Base-by-base conservation (phyloP, 92 coral and sea anemone genomes). In the Diadumene lineata region DNA sequence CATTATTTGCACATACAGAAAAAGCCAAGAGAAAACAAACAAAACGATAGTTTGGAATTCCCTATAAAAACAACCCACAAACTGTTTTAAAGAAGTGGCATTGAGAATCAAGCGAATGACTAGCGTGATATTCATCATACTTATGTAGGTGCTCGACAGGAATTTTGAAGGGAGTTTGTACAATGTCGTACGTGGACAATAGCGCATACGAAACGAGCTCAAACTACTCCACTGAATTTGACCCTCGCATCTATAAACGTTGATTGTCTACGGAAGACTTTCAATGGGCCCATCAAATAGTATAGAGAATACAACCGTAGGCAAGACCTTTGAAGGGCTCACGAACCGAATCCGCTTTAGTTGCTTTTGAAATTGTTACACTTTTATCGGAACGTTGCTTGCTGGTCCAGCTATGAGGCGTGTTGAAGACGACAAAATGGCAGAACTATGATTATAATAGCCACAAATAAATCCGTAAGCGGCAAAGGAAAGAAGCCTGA, bases 11-110 rank as follows among this genome's bases (percentile, higher is more conserved):
- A 78, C 56, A 73, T 53, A 58, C 43, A 46, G 66, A 63, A 30
- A 62, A 82, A 69, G 70, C 79, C 72, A 33, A 62, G 63, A 60
- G 69, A 68, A 76, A 82, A 82, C 73, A 82, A 76, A 76, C 87
- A 82, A 76, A 69, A 48, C 72, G 58, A 29, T 70, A 70, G 34
- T 56, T 53, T 53, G 58, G 19, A 34, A 22, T 69, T 43, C 26
- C 30, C 33, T 43, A 26, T 1, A 44, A 43, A 11, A 48, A 34
- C 23, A 51, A 70, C 30, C 26, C 31, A 48, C 34, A 25, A 33
- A 69, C 33, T 31, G 32, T 28, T 7, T 32, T 69, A 16, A 34
- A 69, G 43, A 69, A 69, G 13, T 48, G 16, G 8, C 60, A 43
- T 22, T 27, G 31, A 17, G 60, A 48, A 69, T 16, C 58, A 69